Base-by-base conservation (phyloP, 2,113 vertebrate genomes). In the Abramis brama region DNA sequence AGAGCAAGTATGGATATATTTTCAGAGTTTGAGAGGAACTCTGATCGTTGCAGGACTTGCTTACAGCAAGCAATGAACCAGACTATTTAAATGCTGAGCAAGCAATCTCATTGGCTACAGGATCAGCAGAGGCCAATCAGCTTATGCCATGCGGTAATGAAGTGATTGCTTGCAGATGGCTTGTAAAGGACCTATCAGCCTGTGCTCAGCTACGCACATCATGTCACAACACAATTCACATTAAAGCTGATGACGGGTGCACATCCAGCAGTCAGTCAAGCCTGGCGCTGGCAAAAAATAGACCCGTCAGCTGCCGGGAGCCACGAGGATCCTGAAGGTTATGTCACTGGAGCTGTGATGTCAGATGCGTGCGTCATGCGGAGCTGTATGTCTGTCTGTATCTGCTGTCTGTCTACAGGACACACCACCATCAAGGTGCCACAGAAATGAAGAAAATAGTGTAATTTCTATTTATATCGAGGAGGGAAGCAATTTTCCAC, bases 401-500 rank as follows among this genome's bases (percentile, higher is more conserved):
- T 87, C 11, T 60, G 60, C 21, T 71, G 17, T 27, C n/a, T 57
- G 30, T 45, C 52, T 79, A 33, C 76, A 59, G 57, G 59, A 19
- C 70, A 85, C 12, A 10, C n/a, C 27, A 43, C 60, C 60, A 4
- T 57, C n/a, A 71, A 52, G 43, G n/a, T 23, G 43, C 64, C 55
- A 30, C 25, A 59, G 50, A 86, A 80, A 83, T 45, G 21, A 71
- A 68, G 4, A 71, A 36, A 70, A 19, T 39, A 57, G 33, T 47
- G 68, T 71, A 19, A 39, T 77, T 76, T 82, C 64, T 81, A 36
- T 91, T 85, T 76, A 30, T 85, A 52, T 43, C 39, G 33, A 43
- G 45, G 86, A 86, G 25, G 6, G 71, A 80, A 85, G 80, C 59
- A 75, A 70, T 85, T 92, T 91, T 89, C 86, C 80, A 85, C 80